Conservation (phyloP, 2,797 vertebrate species). For the Amblyopsis hoosieri region DNA sequence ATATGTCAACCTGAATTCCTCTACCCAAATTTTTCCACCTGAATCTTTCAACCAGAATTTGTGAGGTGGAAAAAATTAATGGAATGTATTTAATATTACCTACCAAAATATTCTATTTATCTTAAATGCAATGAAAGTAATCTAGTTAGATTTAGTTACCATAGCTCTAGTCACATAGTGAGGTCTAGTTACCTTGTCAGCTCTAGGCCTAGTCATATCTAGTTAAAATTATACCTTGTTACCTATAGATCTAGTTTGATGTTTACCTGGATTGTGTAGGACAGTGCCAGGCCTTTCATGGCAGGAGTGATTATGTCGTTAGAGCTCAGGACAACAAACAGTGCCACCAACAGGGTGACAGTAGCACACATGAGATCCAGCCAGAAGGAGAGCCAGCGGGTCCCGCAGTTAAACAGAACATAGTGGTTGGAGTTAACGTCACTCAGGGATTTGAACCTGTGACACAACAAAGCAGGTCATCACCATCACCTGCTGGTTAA, state of each 20-base stretch:
- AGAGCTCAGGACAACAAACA: conserved; percentile 76
- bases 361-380: conserved; percentile 72
- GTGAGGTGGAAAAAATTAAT: too few species aligned
- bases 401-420: conserved; percentile 75
- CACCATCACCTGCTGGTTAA: too few species aligned
- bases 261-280: conserved; percentile 83
- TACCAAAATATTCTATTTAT: too few species aligned
- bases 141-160: too few species aligned
- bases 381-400: conserved; percentile 82
- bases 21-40: too few species aligned
- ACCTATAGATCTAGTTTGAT: background rate
- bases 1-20: too few species aligned
- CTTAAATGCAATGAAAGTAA: too few species aligned
- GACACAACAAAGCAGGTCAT: conserved; percentile 19
- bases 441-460: conserved; percentile 79
- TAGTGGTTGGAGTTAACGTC: conserved; percentile 79
- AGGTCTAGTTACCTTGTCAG: background rate
- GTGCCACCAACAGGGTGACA: conserved; percentile 68
- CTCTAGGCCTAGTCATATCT: too few species aligned
- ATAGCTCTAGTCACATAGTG: too few species aligned
- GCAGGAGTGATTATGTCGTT: conserved; percentile 59
- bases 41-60: too few species aligned
- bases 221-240: too few species aligned
- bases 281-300: conserved; percentile 81
- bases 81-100: too few species aligned